Evolutionary conservation across 2,113 vertebrate genomes (phyloP), one percentile per base, ranked within the genome.

Genomic region (Hemibagrus wyckioides): DNA sequence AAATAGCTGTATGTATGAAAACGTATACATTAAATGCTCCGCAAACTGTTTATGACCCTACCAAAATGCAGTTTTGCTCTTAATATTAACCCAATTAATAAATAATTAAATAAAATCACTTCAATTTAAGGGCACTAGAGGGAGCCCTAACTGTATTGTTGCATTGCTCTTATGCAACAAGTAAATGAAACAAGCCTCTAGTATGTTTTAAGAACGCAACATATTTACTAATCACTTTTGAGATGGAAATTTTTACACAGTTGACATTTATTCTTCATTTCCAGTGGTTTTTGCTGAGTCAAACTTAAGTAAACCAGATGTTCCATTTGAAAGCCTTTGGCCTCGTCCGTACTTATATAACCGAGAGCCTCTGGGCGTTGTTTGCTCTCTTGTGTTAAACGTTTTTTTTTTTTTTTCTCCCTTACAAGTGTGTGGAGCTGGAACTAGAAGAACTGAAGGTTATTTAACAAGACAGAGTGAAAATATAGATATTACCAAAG

Each of bases 261-360:
- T n/a, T 85, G 39, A 41, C 7, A 75, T 39, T 88, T 88, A 2
- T 25, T 67, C 25, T 59, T 86, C 21, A 71, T 85, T 86, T 81
- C 48, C 84, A 61, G 65, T 80, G 13, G 28, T 86, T 88, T 86
- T 75, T 88, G 89, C 85, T 48, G 41, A 86, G 73, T 84, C 52
- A 61, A 39, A 36, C 48, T 77, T 90, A 79, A 86, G 65, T 21
- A 52, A 80, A 87, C 76, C 90, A 90, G 81, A 89, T 87, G 87
- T 85, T 89, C 76, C 63, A 59, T 89, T 85, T 88, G 85, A 81
- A 84, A 41, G 8, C 6, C 52, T 83, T 77, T 88, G 87, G 85
- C 85, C 48, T 87, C 9, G 36, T 57, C 61, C n/a, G 65, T 9
- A 85, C 33, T 90, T 90, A 88, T 79, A 90, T 90, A 89, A 92